Evolutionary conservation across 1,140 invertebrate species (phyloP), one percentile per base, ranked within the genome.

Genomic region (Ericerus pela): DNA sequence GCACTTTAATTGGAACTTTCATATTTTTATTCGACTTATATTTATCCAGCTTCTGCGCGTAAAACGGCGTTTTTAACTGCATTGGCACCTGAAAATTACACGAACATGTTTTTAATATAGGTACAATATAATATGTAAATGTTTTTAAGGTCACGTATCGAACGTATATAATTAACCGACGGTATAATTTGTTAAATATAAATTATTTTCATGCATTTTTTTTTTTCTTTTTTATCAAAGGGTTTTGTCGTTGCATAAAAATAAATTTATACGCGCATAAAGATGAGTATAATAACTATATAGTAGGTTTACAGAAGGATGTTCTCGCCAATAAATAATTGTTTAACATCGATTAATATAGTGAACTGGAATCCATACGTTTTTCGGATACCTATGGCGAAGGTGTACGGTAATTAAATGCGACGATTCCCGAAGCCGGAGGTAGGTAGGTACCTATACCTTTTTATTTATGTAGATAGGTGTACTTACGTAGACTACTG

Each of bases 401-500:
- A n/a, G n/a, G n/a, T n/a, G n/a, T n/a, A n/a, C n/a, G n/a, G n/a
- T n/a, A n/a, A n/a, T n/a, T n/a, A n/a, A n/a, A n/a, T n/a, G n/a
- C n/a, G n/a, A n/a, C n/a, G n/a, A n/a, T n/a, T n/a, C n/a, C n/a
- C n/a, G n/a, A n/a, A n/a, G 31, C n/a, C 31, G 31, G 31, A 33
- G 8, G 8, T 8, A 33, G 8, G 31, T 33, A 10, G 31, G 31
- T 33, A 33, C 8, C 8, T 33, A 33, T 33, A 10, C 8, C 31
- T 10, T 8, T 8, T 33, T 33, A n/a, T 33, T 33, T 33, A 37
- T 38, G 22, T 28, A 20, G 14, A 20, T 36, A 51, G n/a, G 47
- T 11, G 16, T 38, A 56, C 56, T 64, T 55, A 64, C 63, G 51
- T 62, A 62, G 28, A 53, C 30, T 22, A 62, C 57, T 10, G 55